Conservation (phyloP, 2,888 invertebrate genomes). For the Geotrupes spiniger region DNA sequence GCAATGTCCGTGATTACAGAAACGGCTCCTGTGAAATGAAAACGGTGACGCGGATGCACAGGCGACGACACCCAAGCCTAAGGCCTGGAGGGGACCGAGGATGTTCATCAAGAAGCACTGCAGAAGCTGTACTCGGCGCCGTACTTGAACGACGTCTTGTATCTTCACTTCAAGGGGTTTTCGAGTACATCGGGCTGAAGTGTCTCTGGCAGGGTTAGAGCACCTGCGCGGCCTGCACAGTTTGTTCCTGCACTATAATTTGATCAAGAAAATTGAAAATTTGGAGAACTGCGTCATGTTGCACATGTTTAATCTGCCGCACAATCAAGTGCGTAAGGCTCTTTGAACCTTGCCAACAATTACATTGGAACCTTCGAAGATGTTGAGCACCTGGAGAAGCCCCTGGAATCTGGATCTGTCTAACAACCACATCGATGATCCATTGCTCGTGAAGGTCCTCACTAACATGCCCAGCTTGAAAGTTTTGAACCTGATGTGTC, state of each 20-base stretch:
- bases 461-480: conserved; percentile 68
- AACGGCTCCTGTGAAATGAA: conserved; percentile 8
- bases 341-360: conserved; percentile 83
- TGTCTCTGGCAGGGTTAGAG: conserved; percentile 85
- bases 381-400: conserved; percentile 53
- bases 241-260: conserved; percentile 85
- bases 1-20: conserved; percentile 16
- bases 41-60: conserved; percentile 2
- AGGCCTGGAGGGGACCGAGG: conserved; percentile 26
- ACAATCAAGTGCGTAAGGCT: conserved; percentile 76
- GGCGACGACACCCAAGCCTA: conserved; percentile 13
- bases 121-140: conserved; percentile 85
- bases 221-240: conserved; percentile 73
- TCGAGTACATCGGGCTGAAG: conserved; percentile 83
- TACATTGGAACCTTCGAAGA: conserved; percentile 66
- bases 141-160: conserved; percentile 86
- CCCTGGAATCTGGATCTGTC: conserved; percentile 71
- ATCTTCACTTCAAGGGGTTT: conserved; percentile 89
- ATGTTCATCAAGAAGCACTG: conserved; percentile 77
- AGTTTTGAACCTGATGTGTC: conserved; percentile 81
- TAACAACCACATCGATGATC: conserved; percentile 83
- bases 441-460: conserved; percentile 69
- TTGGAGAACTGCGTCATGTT: conserved; percentile 67
- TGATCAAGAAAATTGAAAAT: conserved; percentile 82
- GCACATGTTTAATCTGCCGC: conserved; percentile 82